Evolutionary conservation across 2,888 invertebrate genomes (phyloP), one percentile per base, ranked within the genome.

Genomic region (Tuta absoluta): DNA sequence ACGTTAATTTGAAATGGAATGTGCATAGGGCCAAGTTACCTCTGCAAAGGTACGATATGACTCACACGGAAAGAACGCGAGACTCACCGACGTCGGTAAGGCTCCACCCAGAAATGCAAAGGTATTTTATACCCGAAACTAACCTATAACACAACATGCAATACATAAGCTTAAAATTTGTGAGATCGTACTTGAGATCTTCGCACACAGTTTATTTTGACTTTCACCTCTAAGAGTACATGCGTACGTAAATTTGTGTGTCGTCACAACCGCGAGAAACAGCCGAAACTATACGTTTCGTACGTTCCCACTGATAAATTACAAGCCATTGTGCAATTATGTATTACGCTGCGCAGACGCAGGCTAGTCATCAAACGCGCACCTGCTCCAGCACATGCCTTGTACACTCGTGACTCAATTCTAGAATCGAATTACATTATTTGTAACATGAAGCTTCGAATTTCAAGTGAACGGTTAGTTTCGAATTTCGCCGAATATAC

Each of bases 1-100:
- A 49, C 59, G 61, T 62, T 61, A 33, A 51, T 75, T 76, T 72
- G 72, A 77, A 75, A 73, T 67, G 87, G 86, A 87, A 90, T 89
- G 85, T 85, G 75, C n/a, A 45, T 45, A 45, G 17, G 45, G 45
- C 45, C n/a, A 85, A 84, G 82, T 82, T 78, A 78, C 78, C 76
- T 78, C 80, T 79, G 79, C 77, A 76, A 77, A 83, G 80, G 81
- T 78, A 80, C 75, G 68, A 76, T 73, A 75, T 89, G 90, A 90
- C 81, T 90, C 90, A 90, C 78, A 76, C 72, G 69, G 76, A 79
- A 87, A 84, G 87, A 81, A 87, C 79, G 88, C 85, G 80, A 83
- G 79, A 70, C 79, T 76, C 80, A 78, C 69, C 74, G 73, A 72
- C 76, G 73, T 78, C 72, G 72, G 71, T 71, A 71, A 63, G 75